These are phyloP conservation scores for Protobothrops mucrosquamatus DNA, from an alignment of 2,113 vertebrate species.

Conservation along the genomic window DNA sequence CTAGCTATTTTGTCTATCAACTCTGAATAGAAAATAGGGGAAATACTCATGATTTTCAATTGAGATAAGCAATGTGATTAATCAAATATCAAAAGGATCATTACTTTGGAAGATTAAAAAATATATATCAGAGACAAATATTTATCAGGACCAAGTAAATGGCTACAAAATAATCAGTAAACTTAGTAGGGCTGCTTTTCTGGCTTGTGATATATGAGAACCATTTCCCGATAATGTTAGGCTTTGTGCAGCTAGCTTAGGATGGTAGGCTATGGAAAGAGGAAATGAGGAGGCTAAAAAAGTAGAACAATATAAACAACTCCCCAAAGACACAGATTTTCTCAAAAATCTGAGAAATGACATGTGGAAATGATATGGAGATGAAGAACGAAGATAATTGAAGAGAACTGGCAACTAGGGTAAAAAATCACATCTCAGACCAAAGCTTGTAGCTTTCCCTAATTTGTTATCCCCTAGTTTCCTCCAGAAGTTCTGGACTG, in stretches of 20 bases:
- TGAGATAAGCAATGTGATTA: background rate
- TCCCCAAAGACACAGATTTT: background rate
- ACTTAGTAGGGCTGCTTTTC: background rate
- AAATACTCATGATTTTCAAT: background rate
- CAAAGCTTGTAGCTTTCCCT: too few relatives aligned
- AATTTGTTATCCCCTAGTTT: too few relatives aligned
- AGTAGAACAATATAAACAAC: background rate
- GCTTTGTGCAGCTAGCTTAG: background rate
- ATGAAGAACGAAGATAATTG: background rate
- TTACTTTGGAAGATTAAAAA: background rate
- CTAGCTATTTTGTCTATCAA: background rate
- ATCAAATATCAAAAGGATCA: background rate
- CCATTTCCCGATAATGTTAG: background rate
- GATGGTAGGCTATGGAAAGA: background rate
- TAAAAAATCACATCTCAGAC: too few relatives aligned
- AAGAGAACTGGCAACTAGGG: too few relatives aligned
- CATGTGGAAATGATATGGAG: background rate
- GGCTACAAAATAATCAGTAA: background rate
- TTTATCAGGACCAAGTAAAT: background rate
- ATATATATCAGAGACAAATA: background rate
- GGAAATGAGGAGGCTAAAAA: background rate
- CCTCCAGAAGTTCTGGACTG: too few relatives aligned
- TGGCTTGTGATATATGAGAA: background rate
- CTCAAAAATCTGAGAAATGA: background rate
- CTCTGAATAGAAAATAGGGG: background rate